These are phyloP conservation scores for Mesorhabditis spiculigera DNA, from an alignment of 2,888 invertebrate species.

Conservation along the genomic window DNA sequence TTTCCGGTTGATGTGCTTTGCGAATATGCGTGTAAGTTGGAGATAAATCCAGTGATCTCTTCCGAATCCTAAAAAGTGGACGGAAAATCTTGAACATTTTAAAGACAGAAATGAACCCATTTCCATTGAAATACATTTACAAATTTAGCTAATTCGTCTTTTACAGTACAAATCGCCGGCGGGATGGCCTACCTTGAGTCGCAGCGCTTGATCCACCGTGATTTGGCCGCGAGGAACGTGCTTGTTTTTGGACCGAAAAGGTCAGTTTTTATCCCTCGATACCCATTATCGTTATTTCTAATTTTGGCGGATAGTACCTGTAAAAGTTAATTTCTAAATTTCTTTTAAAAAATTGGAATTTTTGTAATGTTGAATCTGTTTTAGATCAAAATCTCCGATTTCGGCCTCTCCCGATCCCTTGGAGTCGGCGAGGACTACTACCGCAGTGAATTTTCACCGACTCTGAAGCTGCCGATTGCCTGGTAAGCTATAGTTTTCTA, in stretches of 20 bases:
- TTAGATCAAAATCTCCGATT: conserved; percentile 89
- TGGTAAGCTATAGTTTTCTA: conserved; percentile 66
- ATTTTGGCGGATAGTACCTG: not conserved
- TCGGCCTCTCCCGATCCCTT: conserved; percentile 87
- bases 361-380: conserved; percentile 13
- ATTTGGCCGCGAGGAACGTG: conserved; percentile 94
- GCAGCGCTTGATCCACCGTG: conserved; percentile 92
- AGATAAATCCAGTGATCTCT: not conserved
- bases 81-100: too few relatives aligned
- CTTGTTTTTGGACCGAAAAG: conserved; percentile 75
- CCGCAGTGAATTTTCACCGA: conserved; percentile 94
- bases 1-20: conserved; percentile 87
- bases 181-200: conserved; percentile 96
- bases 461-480: conserved; percentile 91
- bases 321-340: too few relatives aligned
- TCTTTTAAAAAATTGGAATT: too few relatives aligned
- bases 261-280: conserved; percentile 10
- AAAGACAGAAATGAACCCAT: too few relatives aligned
- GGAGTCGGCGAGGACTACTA: conserved; percentile 98
- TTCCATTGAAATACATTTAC: too few relatives aligned
- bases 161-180: conserved; percentile 75
- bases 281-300: not conserved
- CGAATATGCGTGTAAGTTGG: conserved; percentile 72
- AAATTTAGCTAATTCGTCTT: not conserved
- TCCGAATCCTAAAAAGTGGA: not conserved